Conservation (phyloP, 2,888 invertebrate genomes). For the Cenopis cana region DNA sequence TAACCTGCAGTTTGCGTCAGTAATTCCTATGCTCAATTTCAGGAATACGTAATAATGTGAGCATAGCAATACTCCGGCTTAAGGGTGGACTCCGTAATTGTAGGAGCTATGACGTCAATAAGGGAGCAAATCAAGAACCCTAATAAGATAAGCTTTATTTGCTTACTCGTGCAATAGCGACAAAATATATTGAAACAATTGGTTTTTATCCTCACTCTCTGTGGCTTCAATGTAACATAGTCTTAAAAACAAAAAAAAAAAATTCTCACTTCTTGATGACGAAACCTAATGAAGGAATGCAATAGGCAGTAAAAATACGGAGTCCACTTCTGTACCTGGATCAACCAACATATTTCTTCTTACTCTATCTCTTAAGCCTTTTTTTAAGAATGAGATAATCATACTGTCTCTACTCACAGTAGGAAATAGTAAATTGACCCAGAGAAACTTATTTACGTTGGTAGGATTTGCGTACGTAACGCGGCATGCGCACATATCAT, state of each 20-base stretch:
- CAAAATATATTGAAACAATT: background rate
- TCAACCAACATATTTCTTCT: background rate
- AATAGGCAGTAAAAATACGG: background rate
- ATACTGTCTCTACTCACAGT: background rate
- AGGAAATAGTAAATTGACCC: conserved; percentile 1
- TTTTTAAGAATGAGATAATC: no score
- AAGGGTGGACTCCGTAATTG: background rate
- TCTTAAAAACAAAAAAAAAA: background rate
- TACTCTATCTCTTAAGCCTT: background rate
- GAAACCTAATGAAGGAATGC: background rate
- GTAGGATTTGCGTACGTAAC: background rate
- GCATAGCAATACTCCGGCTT: background rate
- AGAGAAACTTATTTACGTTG: background rate
- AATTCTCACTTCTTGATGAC: background rate
- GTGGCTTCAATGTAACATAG: background rate
- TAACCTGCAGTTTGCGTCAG: background rate
- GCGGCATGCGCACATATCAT: background rate
- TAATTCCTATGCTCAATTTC: background rate
- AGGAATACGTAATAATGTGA: background rate
- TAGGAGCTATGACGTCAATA: background rate
- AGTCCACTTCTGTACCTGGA: background rate
- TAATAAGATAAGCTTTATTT: background rate
- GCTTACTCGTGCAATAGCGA: background rate
- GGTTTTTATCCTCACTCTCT: background rate
- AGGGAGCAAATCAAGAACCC: background rate